Evolutionary conservation across 1,140 invertebrate species (phyloP).

Genomic region (Brachionus plicatilis): DNA sequence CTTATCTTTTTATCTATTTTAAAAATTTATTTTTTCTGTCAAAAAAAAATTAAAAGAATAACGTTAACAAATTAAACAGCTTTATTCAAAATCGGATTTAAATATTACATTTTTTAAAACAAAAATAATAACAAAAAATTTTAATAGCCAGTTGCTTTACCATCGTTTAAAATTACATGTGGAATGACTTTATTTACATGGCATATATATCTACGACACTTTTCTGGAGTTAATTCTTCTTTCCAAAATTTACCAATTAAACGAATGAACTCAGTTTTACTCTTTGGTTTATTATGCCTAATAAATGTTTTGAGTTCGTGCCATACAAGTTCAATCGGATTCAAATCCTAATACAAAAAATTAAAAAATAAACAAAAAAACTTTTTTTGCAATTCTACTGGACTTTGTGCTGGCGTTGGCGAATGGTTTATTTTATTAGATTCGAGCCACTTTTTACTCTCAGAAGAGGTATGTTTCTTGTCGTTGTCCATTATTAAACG

Average conservation of each 20-base stretch:
- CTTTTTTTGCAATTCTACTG: neutral
- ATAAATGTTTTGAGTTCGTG: neutral
- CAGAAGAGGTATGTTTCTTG: neutral
- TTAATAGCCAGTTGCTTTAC: neutral
- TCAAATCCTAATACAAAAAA: conserved; percentile 2
- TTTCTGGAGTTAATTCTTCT: neutral
- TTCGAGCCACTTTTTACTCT: neutral
- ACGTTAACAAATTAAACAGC: neutral
- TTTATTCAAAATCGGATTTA: neutral
- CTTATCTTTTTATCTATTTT: neutral
- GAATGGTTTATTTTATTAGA: neutral
- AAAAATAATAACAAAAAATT: neutral
- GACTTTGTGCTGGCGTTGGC: conserved; percentile 11
- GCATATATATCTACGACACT: neutral
- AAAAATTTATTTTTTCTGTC: neutral
- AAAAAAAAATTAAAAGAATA: neutral
- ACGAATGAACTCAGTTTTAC: neutral
- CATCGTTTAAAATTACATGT: conserved; percentile 3
- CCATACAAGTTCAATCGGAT: conserved; percentile 16
- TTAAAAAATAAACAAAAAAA: neutral
- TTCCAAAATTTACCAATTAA: neutral
- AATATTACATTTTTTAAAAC: neutral
- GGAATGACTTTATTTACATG: conserved; percentile 4
- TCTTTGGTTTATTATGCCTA: neutral
- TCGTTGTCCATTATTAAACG: neutral